Base-by-base conservation (phyloP, 1,140 invertebrate species). In the Psix sp. region DNA sequence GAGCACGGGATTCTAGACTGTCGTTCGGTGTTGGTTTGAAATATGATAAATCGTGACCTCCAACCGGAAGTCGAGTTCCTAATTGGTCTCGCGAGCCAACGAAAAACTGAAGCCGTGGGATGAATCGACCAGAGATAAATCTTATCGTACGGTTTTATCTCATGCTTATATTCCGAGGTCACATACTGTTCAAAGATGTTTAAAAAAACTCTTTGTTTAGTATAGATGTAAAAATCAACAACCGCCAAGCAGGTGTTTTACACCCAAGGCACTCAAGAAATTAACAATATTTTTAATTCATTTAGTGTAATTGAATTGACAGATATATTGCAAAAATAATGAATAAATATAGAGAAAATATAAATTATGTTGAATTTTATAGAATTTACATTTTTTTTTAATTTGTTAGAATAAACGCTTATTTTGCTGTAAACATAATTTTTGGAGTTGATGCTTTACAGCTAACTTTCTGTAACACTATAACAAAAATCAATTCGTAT, bases 1-100 rank as follows among this genome's bases (percentile, higher is more conserved):
- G 31, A 59, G 63, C 38, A 36, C 52, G 46, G 46, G 70, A 48
- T 56, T 52, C 46, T 24, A 46, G 39, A 24, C 15, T 26, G 13
- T 49, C 29, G 29, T 35, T 51, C 20, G 21, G 35, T 33, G 20
- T 3, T 36, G 13, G 56, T 49, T 38, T 68, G 72, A 68, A 74
- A 74, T 74, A 74, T 74, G 72, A 74, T 74, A 68, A 74, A 74
- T 63, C 65, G 59, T 59, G 72, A 74, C 65, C 72, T 74, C 65
- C 24, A 48, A 65, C 57, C 72, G 72, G 73, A 75, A 75, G 73
- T 71, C 60, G 65, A 60, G 54, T 63, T 70, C 52, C 65, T 75
- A 75, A 75, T 75, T 75, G 73, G 65, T 60, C 73, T 70, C 56
- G 60, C 66, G 73, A 75, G 65, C 60, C 39, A 56, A 70, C 60